phyloP scores from a whole-genome alignment of 2,797 vertebrate species.

The Mormyrops boulengeri region DNA sequence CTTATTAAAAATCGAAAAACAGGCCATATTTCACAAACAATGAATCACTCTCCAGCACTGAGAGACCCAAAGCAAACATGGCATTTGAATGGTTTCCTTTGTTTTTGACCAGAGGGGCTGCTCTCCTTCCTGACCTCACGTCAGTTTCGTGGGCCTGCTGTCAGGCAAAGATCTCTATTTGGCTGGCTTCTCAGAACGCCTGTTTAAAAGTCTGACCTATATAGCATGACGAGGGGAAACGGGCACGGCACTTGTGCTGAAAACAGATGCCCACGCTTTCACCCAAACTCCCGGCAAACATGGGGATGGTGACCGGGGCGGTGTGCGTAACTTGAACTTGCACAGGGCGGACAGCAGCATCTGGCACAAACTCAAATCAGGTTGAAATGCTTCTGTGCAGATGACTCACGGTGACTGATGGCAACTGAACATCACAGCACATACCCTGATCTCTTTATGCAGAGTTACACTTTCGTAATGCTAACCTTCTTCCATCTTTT shows the following conservation, averaged over 20 bases:
- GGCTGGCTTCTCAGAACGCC: background rate
- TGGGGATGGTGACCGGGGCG: background rate
- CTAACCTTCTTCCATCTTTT: background rate
- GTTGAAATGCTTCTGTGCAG: background rate
- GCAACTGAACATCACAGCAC: background rate
- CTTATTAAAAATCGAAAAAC: slow-evolving; percentile 10
- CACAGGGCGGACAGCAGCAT: background rate
- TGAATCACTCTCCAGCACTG: background rate
- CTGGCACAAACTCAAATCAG: background rate
- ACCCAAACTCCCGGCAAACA: background rate
- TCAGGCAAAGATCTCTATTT: slow-evolving; percentile 21
- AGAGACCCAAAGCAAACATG: slow-evolving; percentile 8
- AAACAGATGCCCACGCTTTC: slow-evolving; percentile 15
- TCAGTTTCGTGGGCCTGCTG: background rate
- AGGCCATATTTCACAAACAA: background rate
- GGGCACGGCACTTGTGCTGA: background rate
- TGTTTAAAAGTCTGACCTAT: slow-evolving; percentile 37
- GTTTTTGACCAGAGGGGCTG: background rate
- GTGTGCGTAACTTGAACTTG: background rate
- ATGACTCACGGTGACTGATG: background rate
- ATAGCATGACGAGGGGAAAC: slow-evolving; percentile 4
- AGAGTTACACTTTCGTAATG: background rate
- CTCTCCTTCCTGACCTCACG: background rate
- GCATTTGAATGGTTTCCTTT: background rate
- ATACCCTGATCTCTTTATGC: background rate